A percentile compares a stretch with the other conserved stretches of the same genome.
Conservation (phyloP, 1,140 invertebrate genomes). For the Zaprionus camerounensis region DNA sequence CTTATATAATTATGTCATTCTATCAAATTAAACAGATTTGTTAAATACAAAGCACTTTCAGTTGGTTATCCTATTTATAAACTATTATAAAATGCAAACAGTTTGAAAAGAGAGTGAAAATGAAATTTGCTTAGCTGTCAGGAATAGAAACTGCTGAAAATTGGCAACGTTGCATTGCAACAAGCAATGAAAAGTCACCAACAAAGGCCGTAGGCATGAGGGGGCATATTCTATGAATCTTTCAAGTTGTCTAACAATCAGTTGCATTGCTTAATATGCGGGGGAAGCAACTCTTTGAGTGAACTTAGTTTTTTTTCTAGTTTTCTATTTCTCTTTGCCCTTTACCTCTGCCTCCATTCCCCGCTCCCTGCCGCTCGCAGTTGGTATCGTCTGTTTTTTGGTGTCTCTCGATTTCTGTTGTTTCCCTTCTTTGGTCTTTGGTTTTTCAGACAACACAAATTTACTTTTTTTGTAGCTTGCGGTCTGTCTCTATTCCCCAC, state of each 20-base stretch:
- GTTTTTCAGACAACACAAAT: neutral
- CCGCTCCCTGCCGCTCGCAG: slow-evolving; percentile 30
- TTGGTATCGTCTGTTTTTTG: slow-evolving; percentile 17
- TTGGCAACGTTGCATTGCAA: slow-evolving; percentile 30
- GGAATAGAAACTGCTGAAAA: slow-evolving; percentile 30
- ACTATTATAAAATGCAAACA: too few species aligned
- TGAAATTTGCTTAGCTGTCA: neutral
- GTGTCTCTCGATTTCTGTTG: slow-evolving; percentile 17
- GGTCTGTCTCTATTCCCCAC: neutral
- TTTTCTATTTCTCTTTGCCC: neutral
- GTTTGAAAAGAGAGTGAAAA: slow-evolving; percentile 48
- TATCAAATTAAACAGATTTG: too few species aligned
- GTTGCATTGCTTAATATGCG: neutral
- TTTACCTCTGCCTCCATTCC: neutral
- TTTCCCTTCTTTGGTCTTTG: neutral
- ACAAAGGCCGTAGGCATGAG: slow-evolving; percentile 17
- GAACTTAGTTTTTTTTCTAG: slow-evolving; percentile 54
- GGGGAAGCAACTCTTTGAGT: slow-evolving; percentile 39
- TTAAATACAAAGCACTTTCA: too few species aligned
- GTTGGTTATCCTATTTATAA: too few species aligned
- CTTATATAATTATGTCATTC: too few species aligned
- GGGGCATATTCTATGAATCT: slow-evolving; percentile 16
- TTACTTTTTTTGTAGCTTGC: too few species aligned
- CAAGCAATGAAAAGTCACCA: neutral
- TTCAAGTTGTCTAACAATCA: neutral